These are phyloP conservation scores for Zaprionus obscuricornis DNA, from an alignment of 2,888 invertebrate genomes.

Conservation along the genomic window DNA sequence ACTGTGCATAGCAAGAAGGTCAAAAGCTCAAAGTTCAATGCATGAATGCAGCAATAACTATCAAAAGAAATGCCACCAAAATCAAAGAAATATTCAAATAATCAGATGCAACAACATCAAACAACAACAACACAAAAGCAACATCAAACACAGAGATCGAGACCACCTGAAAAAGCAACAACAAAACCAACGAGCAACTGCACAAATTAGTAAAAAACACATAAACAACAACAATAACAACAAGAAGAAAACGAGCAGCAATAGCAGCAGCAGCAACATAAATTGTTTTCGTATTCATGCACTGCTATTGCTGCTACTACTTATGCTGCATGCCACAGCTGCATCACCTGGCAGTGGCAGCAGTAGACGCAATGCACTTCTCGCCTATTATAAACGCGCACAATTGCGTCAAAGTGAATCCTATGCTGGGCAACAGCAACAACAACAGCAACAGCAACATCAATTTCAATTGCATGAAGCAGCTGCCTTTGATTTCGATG, in stretches of 20 bases:
- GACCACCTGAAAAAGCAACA: slow-evolving; percentile 69
- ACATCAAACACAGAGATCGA: slow-evolving; percentile 62
- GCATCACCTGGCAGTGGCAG: slow-evolving; percentile 31
- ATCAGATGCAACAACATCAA: slow-evolving; percentile 20
- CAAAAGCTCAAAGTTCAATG: slow-evolving; percentile 72
- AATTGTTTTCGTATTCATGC: too few relatives aligned
- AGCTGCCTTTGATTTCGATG: slow-evolving; percentile 61
- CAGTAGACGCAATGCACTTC: slow-evolving; percentile 66
- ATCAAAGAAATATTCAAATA: slow-evolving; percentile 61
- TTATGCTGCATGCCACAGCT: slow-evolving; percentile 30
- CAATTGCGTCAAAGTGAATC: slow-evolving; percentile 58
- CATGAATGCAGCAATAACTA: slow-evolving; percentile 67
- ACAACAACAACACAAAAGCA: slow-evolving; percentile 43
- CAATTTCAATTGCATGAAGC: slow-evolving; percentile 55
- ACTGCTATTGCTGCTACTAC: slow-evolving; percentile 45
- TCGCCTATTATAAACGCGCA: slow-evolving; percentile 74
- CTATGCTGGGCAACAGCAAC: slow-evolving; percentile 5
- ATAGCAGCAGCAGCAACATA: slow-evolving; percentile 24
- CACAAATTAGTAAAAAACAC: slow-evolving; percentile 41
- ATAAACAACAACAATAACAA: slow-evolving; percentile 28
- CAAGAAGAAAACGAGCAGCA: too few relatives aligned
- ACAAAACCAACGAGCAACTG: slow-evolving; percentile 68
- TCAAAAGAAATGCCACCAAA: slow-evolving; percentile 79
- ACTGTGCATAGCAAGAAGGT: slow-evolving; percentile 74
- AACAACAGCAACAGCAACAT: slow-evolving; percentile 25